Conservation (phyloP, 2,113 vertebrate species). For the Channa maculata region DNA sequence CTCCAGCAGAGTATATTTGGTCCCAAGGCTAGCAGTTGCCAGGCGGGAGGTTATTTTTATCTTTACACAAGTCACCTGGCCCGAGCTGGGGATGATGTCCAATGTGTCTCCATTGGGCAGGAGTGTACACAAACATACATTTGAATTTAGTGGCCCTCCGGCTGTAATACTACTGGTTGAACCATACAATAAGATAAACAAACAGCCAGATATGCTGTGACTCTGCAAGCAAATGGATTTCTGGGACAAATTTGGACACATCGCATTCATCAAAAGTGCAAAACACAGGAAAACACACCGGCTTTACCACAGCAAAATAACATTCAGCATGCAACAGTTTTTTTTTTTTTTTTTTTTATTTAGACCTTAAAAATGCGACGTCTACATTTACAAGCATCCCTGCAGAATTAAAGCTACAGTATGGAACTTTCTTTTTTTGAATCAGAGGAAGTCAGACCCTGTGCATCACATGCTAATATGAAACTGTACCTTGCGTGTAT, state of each 20-base stretch:
- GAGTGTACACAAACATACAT: constrained; percentile 30
- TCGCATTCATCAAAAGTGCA: constrained; percentile 7
- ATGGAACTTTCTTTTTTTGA: no score
- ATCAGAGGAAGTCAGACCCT: no score
- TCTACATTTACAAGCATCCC: background rate
- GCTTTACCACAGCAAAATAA: background rate
- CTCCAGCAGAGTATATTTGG: constrained; percentile 65
- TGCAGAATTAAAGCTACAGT: background rate
- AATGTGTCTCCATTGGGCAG: constrained; percentile 40
- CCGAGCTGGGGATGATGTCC: constrained; percentile 73
- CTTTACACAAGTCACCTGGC: constrained; percentile 81
- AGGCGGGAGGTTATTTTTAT: constrained; percentile 81
- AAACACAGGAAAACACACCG: constrained; percentile 16
- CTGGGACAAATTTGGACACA: constrained; percentile 12
- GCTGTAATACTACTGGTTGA: constrained; percentile 42
- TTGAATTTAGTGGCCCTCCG: constrained; percentile 42
- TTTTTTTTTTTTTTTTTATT: background rate
- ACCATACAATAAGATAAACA: constrained; percentile 50
- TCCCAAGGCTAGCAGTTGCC: constrained; percentile 76
- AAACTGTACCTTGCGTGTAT: no score
- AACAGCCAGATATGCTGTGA: constrained; percentile 40
- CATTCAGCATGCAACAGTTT: constrained; percentile 31
- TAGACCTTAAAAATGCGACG: background rate
- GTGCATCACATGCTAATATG: no score
- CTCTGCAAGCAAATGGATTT: constrained; percentile 44